A percentile compares a stretch with the other conserved stretches of the same genome.
These are phyloP conservation scores for Anniella stebbinsi DNA, from an alignment of 2,797 vertebrate species.

Conservation along the genomic window DNA sequence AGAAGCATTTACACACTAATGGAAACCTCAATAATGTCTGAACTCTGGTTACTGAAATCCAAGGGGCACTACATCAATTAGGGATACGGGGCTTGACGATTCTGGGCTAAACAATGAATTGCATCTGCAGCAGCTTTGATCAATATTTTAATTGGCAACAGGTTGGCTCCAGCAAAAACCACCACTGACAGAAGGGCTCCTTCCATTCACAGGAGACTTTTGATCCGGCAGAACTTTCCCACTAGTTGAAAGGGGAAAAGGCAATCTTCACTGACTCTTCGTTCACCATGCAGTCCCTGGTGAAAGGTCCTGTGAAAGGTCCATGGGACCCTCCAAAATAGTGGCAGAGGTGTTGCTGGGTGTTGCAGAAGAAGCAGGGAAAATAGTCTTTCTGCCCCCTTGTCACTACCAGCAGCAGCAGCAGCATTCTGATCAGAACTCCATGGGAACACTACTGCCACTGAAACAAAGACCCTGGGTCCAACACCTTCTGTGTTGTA, in stretches of 20 bases:
- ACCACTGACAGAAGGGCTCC: too few species aligned
- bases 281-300: neutral
- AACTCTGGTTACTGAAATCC: slow-evolving; percentile 42
- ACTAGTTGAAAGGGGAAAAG: neutral
- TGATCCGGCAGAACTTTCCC: neutral
- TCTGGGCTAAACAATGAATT: neutral
- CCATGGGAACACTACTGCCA: neutral
- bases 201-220: neutral
- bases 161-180: neutral
- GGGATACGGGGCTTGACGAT: neutral
- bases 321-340: neutral
- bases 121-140: neutral
- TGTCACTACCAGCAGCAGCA: too few species aligned
- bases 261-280: neutral
- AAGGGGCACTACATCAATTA: slow-evolving; percentile 13
- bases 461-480: neutral
- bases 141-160: neutral
- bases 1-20: slow-evolving; percentile 8
- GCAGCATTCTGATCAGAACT: neutral
- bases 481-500: neutral
- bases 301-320: neutral
- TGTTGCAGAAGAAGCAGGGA: neutral
- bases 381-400: too few species aligned
- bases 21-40: slow-evolving; percentile 16
- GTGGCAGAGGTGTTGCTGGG: too few species aligned